Base-by-base conservation (phyloP, 2,888 invertebrate species). In the Drosophila nigritarsus region DNA sequence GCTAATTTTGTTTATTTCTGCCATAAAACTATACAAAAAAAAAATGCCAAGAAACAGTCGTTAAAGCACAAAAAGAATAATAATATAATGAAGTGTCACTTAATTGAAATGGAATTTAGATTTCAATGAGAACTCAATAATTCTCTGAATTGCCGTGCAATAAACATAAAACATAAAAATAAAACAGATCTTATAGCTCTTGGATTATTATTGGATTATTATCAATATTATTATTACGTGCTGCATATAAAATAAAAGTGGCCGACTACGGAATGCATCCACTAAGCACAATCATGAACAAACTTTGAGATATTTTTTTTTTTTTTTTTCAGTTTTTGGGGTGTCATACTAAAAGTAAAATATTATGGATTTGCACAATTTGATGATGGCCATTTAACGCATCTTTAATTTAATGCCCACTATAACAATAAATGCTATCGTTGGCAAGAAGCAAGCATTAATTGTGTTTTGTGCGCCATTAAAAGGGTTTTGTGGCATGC, bases 401-500 rank as follows among this genome's bases (percentile, higher is more conserved):
- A 8, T 38, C 30, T 55, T 38, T 55, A 55, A 55, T 80, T 78
- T 80, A 83, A 68, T 48, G 38, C 45, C 38, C 51, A 45, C 40
- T 73, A 40, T 51, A 55, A 34, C 11, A 65, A 75, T 78, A 54
- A 78, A 68, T 56, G 60, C n/a, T 49, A 53, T 65, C 20, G 65
- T 70, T 61, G 62, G 60, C 42, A 62, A 65, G 70, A 68, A 68
- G 65, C 62, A 65, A 60, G 65, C 84, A 84, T 87, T 87, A 85
- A 85, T 85, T 85, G 76, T 8, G 45, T 45, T 45, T 45, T 66
- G 75, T 48, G 24, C 30, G 68, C 73, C 80, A 73, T 86, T 86
- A 77, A 76, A 65, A 68, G 70, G 63, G 53, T 75, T 73, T 77
- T 60, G 56, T 27, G 58, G 29, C 38, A 51, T 32, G 62, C 36